phyloP scores from a whole-genome alignment of 2,797 vertebrate species.

The Delichon dasypus region DNA sequence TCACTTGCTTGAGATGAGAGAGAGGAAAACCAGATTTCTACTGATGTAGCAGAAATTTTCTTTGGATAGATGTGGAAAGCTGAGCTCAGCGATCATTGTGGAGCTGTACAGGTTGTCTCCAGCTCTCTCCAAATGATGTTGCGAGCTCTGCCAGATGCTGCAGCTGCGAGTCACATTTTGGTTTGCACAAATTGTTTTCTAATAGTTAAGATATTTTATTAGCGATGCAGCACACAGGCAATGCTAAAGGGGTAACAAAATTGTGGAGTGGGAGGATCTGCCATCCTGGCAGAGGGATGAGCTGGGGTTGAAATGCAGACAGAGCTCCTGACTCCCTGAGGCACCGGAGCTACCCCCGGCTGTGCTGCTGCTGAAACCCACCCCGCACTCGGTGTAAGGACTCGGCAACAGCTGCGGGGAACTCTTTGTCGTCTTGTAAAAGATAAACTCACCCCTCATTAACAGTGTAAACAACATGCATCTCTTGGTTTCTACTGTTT shows the following conservation, averaged over 20 bases:
- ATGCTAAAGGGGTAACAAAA: background rate
- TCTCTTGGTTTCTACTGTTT: constrained; percentile 43
- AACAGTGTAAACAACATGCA: background rate
- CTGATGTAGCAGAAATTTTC: background rate
- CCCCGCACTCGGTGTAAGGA: background rate
- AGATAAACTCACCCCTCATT: background rate
- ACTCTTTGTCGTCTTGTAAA: background rate
- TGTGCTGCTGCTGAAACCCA: background rate
- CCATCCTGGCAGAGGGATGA: rapidly evolving
- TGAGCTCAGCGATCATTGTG: background rate
- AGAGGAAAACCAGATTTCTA: background rate
- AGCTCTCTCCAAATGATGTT: background rate
- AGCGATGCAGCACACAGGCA: background rate
- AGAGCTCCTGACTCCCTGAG: background rate
- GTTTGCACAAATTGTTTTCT: background rate
- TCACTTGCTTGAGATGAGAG: background rate
- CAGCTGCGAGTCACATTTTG: background rate
- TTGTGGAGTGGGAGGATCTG: background rate
- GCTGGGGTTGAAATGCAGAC: background rate
- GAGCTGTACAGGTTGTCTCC: background rate
- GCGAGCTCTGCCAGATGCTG: background rate
- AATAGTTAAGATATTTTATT: background rate
- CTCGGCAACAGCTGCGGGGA: background rate
- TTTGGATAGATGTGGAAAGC: background rate
- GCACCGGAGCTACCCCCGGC: background rate